phyloP scores from a whole-genome alignment of 2,797 vertebrate species.

The Antrozous pallidus region DNA sequence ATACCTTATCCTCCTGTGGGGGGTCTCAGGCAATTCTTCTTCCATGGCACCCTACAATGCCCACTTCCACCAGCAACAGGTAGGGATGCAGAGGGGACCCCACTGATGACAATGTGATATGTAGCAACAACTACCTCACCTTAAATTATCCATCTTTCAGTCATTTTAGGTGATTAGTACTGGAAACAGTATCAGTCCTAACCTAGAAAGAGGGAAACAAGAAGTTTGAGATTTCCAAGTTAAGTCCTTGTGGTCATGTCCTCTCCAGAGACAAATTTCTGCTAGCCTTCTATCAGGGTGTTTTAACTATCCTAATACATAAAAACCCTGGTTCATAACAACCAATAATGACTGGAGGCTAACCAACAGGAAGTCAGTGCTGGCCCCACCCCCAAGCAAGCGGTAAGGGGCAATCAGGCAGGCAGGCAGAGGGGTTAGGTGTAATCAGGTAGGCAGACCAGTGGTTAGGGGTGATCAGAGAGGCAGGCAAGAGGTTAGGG shows the following conservation, averaged over 20 bases:
- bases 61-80: not conserved
- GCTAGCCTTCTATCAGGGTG: not conserved
- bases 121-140: not conserved
- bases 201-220: not conserved
- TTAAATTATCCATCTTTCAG: not conserved
- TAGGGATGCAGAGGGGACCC: not conserved
- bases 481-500: too few species aligned
- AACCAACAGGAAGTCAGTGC: too few species aligned
- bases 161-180: not conserved
- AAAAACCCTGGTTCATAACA: too few species aligned
- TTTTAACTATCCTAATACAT: not conserved
- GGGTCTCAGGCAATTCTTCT: not conserved
- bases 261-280: not conserved
- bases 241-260: not conserved
- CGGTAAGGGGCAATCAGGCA: too few species aligned
- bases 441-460: too few species aligned
- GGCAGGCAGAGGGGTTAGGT: too few species aligned
- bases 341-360: too few species aligned
- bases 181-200: not conserved
- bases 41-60: not conserved
- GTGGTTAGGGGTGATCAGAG: too few species aligned
- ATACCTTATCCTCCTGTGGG: not conserved
- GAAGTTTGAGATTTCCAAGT: not conserved
- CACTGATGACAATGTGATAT: not conserved
- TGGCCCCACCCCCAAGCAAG: too few species aligned